These are phyloP conservation scores for Lucilia cuprina DNA, from an alignment of 1,140 invertebrate species.

Conservation along the genomic window DNA sequence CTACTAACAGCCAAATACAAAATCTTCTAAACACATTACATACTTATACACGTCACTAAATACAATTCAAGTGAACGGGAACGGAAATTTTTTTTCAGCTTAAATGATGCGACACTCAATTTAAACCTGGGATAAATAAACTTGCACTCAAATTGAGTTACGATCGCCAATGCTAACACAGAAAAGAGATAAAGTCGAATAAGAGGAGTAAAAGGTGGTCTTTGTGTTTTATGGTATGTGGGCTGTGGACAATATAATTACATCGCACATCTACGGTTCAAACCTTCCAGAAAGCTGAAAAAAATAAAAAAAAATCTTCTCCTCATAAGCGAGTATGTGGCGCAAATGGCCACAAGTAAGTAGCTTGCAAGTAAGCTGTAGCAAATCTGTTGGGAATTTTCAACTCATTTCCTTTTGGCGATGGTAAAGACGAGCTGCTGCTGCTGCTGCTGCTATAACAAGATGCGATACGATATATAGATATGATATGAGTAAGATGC, in stretches of 20 bases:
- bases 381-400: slow-evolving; percentile 12
- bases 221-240: not conserved
- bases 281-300: not conserved
- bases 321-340: not conserved
- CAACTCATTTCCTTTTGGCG: not conserved
- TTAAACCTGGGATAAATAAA: not conserved
- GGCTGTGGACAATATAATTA: slow-evolving; percentile 17
- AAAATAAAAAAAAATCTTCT: not conserved
- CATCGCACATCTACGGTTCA: slow-evolving; percentile 6
- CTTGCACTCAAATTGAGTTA: slow-evolving; percentile 15
- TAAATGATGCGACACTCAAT: slow-evolving; percentile 14
- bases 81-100: not conserved
- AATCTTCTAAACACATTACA: not conserved
- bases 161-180: not conserved
- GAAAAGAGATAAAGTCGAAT: not conserved
- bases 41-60: not conserved
- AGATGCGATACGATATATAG: not conserved
- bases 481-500: not conserved
- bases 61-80: not conserved
- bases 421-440: not conserved
- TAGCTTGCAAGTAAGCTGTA: not conserved
- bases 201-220: slow-evolving; percentile 9
- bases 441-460: not conserved
- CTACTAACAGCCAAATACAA: too few relatives aligned
- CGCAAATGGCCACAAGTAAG: not conserved